Evolutionary conservation across 2,113 vertebrate genomes (phyloP), one percentile per base, ranked within the genome.

Genomic region (Lonchura striata): DNA sequence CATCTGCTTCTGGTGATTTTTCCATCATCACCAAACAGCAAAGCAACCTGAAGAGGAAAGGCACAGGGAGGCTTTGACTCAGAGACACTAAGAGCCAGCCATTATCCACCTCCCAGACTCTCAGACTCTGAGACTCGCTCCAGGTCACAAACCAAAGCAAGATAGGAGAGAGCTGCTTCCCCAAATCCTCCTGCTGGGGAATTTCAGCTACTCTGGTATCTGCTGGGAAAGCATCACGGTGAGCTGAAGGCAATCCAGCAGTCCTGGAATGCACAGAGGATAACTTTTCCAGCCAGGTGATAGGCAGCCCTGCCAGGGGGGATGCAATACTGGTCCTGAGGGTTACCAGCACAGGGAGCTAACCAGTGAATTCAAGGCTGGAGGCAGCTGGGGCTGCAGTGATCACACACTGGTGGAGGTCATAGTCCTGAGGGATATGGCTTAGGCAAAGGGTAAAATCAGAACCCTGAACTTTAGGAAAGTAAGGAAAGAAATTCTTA

Each of bases 221-320:
- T 59, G 19, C 30, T 41, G n/a, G 37, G 30, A 63, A 52, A 63
- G 49, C 18, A 69, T 65, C 42, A 72, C 0, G 0, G 37, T 10
- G 4, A 88, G 44, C 72, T 53, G 14, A 4, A 68, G 59, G 77
- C 41, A 82, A 53, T 76, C 46, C 57, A 86, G 46, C 7, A 70
- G 27, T 71, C 39, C 76, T 82, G 82, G 35, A 71, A 60, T 27
- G 27, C 57, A 56, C 5, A 3, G 7, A 82, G 13, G 21, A 3
- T 39, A 68, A 57, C 5, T 47, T 54, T 35, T 41, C 21, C 76
- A 72, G 47, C 13, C 56, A 64, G 8, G 9, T 57, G 42, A 77
- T 1, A 82, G 44, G 18, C 30, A 85, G 44, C 14, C 24, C 28
- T 25, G 22, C 19, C 19, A 57, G 56, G 4, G 11, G 30, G 27